phyloP scores from a whole-genome alignment of 2,797 vertebrate genomes.

The Tenualosa thibaudeaui region DNA sequence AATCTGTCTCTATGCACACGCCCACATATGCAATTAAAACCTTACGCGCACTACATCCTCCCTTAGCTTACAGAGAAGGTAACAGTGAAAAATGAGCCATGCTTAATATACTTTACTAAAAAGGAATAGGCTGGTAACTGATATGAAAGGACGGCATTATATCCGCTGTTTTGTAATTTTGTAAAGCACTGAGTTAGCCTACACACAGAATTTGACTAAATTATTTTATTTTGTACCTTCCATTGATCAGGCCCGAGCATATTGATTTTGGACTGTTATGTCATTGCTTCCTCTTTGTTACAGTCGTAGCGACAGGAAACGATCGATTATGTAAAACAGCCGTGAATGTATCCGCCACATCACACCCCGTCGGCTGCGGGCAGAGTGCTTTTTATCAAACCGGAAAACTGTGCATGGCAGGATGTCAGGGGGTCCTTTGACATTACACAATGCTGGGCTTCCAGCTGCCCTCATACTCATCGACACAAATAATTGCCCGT shows the following conservation, averaged over 20 bases:
- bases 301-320: conserved; percentile 69
- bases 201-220: not conserved
- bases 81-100: not conserved
- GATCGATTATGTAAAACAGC: conserved; percentile 65
- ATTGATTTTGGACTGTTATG: conserved; percentile 69
- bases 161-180: not conserved
- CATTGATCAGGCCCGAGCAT: conserved; percentile 52
- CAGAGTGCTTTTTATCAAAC: conserved; percentile 33
- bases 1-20: not conserved
- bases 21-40: not conserved
- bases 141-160: not conserved
- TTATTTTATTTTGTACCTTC: conserved; percentile 17
- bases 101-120: not conserved
- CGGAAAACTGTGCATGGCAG: conserved; percentile 45
- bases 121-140: not conserved
- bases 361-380: conserved; percentile 31
- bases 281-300: conserved; percentile 65
- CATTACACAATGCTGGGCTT: conserved; percentile 37
- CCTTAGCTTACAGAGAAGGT: not conserved
- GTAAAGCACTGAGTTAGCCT: not conserved
- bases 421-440: conserved; percentile 41
- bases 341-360: conserved; percentile 39
- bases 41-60: not conserved
- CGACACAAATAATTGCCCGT: conserved; percentile 1
- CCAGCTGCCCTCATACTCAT: conserved; percentile 31